Percentiles rank a stretch among this genome's conserved stretches.
phyloP scores from a whole-genome alignment of 1,140 invertebrate genomes.

The Cataglyphis hispanica region DNA sequence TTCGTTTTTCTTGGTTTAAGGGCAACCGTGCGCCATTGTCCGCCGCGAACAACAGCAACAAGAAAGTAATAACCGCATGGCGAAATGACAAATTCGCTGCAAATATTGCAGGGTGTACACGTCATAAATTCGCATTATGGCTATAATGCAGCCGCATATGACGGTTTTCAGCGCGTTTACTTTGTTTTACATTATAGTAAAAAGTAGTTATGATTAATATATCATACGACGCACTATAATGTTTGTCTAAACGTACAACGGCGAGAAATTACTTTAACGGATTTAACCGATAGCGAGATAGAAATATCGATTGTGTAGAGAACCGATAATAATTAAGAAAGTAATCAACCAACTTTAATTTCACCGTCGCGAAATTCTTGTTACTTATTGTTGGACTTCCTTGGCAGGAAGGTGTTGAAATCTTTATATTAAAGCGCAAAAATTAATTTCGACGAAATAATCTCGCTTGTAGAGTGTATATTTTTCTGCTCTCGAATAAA shows the following conservation, averaged over 20 bases:
- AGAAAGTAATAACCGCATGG: constrained; percentile 74
- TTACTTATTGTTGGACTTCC: constrained; percentile 14
- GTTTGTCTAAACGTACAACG: constrained; percentile 10
- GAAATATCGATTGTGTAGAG: not conserved
- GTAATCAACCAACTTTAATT: constrained; percentile 55
- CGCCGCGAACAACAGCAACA: constrained; percentile 63
- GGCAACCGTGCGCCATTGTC: constrained; percentile 32
- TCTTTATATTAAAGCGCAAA: not conserved
- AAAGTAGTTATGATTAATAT: constrained; percentile 44
- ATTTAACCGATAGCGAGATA: not conserved
- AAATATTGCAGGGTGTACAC: constrained; percentile 69
- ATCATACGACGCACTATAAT: constrained; percentile 34
- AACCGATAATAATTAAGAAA: constrained; percentile 28
- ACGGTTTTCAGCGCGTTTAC: constrained; percentile 63
- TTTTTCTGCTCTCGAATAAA: not conserved
- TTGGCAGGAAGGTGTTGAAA: not conserved
- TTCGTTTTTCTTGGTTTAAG: constrained; percentile 61
- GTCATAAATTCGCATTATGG: constrained; percentile 72
- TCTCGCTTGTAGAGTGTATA: not conserved
- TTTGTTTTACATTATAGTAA: constrained; percentile 21
- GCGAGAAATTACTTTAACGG: constrained; percentile 28
- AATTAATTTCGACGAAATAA: not conserved
- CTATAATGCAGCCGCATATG: constrained; percentile 56
- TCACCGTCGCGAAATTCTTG: constrained; percentile 29
- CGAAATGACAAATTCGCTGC: constrained; percentile 75